Base-by-base conservation (phyloP, 2,797 vertebrate genomes). In the Remorina albescens region DNA sequence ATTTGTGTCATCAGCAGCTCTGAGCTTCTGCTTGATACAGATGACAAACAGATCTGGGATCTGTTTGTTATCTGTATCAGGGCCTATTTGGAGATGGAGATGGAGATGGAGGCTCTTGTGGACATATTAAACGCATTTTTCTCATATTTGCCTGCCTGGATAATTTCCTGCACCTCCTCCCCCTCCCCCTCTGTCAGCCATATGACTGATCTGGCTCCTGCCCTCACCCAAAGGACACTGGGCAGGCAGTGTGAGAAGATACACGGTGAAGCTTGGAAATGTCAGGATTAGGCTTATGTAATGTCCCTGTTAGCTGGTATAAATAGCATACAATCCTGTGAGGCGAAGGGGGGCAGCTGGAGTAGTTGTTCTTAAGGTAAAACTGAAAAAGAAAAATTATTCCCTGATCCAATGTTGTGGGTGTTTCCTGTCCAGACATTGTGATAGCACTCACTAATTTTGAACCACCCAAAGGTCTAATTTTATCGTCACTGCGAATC, bases 241-340 rank as follows among this genome's bases (percentile, higher is more conserved):
- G 42, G 58, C 75, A 74, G 76, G 66, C 64, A 78, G 78, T 67
- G 74, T 54, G 78, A 74, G 71, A 55, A 68, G 30, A 47, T 4
- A 13, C 66, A 65, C 75, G 67, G 19, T 58, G 62, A 83, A 63
- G 76, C 77, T 71, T 5, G 50, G 76, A 87, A 74, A 85, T 91
- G 88, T 79, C 61, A 71, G 88, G 91, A 93, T 94, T 93, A 94
- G 83, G 79, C 83, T 94, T 94, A 92, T 92, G 90, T 93, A 94
- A 94, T 86, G 80, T 57, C 65, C 74, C 69, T 84, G 66, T 83
- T 70, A 64, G 79, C 46, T 67, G 82, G 67, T 93, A 93, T 94
- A 93, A 93, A 93, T 94, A 94, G 92, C 79, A 71, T 83, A 34
- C 59, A 42, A 65, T 41, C 72, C 73, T 64, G 78, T 56, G 62